Percentiles rank a stretch among this genome's conserved stretches.
Evolutionary conservation across 2,113 vertebrate species (phyloP).

Genomic region (Dasypus novemcinctus): DNA sequence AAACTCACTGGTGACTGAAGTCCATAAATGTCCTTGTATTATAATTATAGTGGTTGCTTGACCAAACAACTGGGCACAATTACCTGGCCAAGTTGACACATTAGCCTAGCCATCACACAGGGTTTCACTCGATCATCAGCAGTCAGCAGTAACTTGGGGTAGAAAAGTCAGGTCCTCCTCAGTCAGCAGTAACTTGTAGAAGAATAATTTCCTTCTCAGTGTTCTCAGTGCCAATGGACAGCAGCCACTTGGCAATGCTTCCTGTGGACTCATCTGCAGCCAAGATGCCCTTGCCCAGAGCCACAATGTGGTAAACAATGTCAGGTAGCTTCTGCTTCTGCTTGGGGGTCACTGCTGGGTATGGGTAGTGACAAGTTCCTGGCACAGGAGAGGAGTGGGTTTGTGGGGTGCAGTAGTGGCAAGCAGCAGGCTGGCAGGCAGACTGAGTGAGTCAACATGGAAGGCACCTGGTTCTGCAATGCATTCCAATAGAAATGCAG

Average conservation of each 20-base stretch:
- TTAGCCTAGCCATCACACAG: slow-evolving; percentile 68
- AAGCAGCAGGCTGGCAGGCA: neutral
- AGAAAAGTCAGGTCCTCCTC: too few relatives aligned
- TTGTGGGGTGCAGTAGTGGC: neutral
- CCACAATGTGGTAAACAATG: slow-evolving; percentile 91
- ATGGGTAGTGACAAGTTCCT: slow-evolving; percentile 75
- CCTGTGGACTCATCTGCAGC: slow-evolving; percentile 96
- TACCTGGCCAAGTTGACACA: too few relatives aligned
- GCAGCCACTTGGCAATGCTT: slow-evolving; percentile 95
- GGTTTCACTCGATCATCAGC: slow-evolving; percentile 87
- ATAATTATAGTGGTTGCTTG: too few relatives aligned
- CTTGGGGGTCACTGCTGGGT: slow-evolving; percentile 91
- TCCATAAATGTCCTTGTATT: too few relatives aligned
- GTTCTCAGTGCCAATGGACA: slow-evolving; percentile 94
- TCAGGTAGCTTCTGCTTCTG: slow-evolving; percentile 95
- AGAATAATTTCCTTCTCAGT: slow-evolving; percentile 95
- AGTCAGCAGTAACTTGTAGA: slow-evolving; percentile 95
- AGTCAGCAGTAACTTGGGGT: slow-evolving; percentile 90
- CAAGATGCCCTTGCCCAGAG: slow-evolving; percentile 93
- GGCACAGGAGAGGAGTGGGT: neutral
- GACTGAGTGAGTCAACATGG: neutral
- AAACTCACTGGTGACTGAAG: too few relatives aligned
- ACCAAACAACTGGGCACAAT: too few relatives aligned
- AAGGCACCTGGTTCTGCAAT: neutral
- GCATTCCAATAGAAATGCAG: slow-evolving; percentile 61